These are phyloP conservation scores for Dendropsophus ebraccatus DNA, from an alignment of 2,113 vertebrate species.

Conservation along the genomic window DNA sequence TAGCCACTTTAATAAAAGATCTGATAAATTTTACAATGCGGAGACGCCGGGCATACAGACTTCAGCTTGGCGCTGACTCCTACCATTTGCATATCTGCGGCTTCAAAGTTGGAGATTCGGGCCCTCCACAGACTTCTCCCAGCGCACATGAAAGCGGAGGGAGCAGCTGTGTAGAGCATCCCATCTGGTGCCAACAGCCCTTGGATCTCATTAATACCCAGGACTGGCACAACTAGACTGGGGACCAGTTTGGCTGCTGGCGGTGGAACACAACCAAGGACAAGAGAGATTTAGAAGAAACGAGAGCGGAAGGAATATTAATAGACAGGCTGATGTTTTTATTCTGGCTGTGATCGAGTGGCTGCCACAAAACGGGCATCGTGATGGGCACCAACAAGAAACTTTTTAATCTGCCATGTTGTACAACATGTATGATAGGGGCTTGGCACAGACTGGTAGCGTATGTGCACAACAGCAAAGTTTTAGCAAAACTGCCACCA, in stretches of 20 bases:
- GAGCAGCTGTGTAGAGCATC: slow-evolving; percentile 47
- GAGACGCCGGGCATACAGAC: not conserved
- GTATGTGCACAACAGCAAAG: not conserved
- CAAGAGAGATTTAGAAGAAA: slow-evolving; percentile 32
- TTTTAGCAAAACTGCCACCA: too few species aligned
- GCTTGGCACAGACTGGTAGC: not conserved
- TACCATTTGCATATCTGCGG: slow-evolving; percentile 52
- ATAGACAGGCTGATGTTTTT: slow-evolving; percentile 19
- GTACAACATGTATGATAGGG: too few species aligned
- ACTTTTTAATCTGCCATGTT: not conserved
- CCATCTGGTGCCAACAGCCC: slow-evolving; percentile 47
- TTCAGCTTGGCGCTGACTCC: slow-evolving; percentile 25
- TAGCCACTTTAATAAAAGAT: slow-evolving; percentile 38
- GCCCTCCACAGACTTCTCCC: slow-evolving; percentile 45
- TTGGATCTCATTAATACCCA: slow-evolving; percentile 50
- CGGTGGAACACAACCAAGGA: slow-evolving; percentile 28
- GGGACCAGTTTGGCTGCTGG: slow-evolving; percentile 28
- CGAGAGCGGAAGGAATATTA: not conserved
- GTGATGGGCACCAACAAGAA: too few species aligned
- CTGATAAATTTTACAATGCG: slow-evolving; percentile 35
- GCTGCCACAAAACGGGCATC: not conserved
- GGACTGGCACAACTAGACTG: slow-evolving; percentile 28
- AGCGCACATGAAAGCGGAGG: slow-evolving; percentile 48
- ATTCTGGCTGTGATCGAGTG: not conserved
- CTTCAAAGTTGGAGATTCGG: slow-evolving; percentile 47